Percentiles rank a stretch among this genome's conserved stretches.
Evolutionary conservation across 2,113 vertebrate species (phyloP).

Genomic region (Cercopithecus mona): DNA sequence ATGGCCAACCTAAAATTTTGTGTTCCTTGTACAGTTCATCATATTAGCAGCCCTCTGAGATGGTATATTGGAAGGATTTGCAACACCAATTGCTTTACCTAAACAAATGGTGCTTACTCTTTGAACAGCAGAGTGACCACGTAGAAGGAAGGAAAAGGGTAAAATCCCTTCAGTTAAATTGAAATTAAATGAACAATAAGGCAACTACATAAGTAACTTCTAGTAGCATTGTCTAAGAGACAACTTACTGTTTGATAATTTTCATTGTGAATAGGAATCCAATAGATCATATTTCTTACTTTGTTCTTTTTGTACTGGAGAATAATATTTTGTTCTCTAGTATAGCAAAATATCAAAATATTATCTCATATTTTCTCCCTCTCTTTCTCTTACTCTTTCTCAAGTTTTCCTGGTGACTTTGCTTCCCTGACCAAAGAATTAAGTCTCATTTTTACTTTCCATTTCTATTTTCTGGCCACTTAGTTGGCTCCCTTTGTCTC

Average conservation of each 20-base stretch:
- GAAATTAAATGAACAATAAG: neutral
- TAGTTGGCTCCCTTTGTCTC: neutral
- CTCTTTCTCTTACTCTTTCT: neutral
- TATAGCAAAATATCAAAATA: neutral
- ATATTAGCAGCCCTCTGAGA: neutral
- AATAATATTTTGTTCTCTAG: neutral
- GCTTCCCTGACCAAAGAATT: neutral
- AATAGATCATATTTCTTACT: neutral
- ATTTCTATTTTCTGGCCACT: neutral
- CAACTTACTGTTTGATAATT: neutral
- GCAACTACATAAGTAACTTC: neutral
- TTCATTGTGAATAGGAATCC: neutral
- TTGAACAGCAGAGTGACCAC: neutral
- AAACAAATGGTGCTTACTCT: neutral
- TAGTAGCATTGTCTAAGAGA: neutral
- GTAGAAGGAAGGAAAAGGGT: neutral
- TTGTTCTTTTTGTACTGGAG: neutral
- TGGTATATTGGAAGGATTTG: neutral
- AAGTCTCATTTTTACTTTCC: neutral
- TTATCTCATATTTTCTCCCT: neutral
- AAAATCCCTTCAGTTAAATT: neutral
- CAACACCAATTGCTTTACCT: neutral
- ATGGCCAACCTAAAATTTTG: fast-evolving
- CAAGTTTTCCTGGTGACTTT: neutral
- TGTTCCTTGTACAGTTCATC: neutral